Base-by-base conservation (phyloP, 2,113 vertebrate genomes). In the Varanus salvator region DNA sequence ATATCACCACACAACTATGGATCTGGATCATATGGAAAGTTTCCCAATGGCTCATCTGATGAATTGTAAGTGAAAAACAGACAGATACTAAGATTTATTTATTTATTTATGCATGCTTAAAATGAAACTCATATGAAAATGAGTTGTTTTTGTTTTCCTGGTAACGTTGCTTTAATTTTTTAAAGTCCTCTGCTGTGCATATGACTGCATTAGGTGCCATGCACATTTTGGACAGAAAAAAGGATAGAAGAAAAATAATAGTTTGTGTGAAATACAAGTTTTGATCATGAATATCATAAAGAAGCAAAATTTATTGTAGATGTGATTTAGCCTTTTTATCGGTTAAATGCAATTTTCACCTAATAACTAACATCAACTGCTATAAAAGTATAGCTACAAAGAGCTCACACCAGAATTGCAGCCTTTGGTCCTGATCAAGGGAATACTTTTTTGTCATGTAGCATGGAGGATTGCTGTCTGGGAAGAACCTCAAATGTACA, bases 1-100 rank as follows among this genome's bases (percentile, higher is more conserved):
- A 95, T 98, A 92, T 97, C 98, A 90, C 98, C 97, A 75, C 93
- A 98, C 93, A 98, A 98, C 94, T 99, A 99, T 34, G 98, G 98
- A 44, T 95, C 98, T 91, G 95, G 98, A 87, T 94, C 96, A 7
- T 98, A 98, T 85, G 98, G 97, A 92, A 98, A 92, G 89, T 96
- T 97, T 92, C 95, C 94, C 17, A 89, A 98, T 76, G 98, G 96
- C 27, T 96, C 96, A 12, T 89, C 97, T 7, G 97, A 98, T 93
- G 97, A 98, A 96, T 99, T 99, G 99, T 99, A 96, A 98, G 99
- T 98, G 94, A 86, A 89, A 88, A 4, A 34, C 15, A 8, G 34
- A 17, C 52, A 88, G 14, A 64, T 31, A 11, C 31, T 71, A 12
- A 69, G 11, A 69, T 44, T 2, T 84, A 34, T 54, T 23, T 69